These are phyloP conservation scores for Ochropacha duplaris DNA, from an alignment of 2,888 invertebrate species.

Conservation along the genomic window DNA sequence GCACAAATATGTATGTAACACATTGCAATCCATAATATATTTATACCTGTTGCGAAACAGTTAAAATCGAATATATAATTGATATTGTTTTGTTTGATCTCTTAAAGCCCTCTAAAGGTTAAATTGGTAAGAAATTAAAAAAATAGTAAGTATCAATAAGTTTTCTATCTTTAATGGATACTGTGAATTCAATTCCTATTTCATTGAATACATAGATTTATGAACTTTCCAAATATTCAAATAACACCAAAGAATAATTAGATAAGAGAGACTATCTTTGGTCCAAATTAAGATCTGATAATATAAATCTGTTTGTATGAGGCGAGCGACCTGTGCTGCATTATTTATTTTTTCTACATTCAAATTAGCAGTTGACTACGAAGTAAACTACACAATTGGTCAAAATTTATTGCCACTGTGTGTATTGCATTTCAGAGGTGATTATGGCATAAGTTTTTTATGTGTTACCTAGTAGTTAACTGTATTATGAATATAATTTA, in stretches of 20 bases:
- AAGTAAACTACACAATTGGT: not conserved
- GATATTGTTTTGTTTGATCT: slow-evolving; percentile 1
- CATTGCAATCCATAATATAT: slow-evolving; percentile 2
- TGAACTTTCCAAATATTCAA: slow-evolving; percentile 16
- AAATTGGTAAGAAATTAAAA: not conserved
- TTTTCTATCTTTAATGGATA: not conserved
- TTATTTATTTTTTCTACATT: slow-evolving; percentile 55
- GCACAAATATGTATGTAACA: slow-evolving; percentile 44
- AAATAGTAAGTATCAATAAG: not conserved
- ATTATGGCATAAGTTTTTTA: not conserved
- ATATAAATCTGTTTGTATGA: slow-evolving; percentile 38
- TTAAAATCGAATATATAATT: not conserved
- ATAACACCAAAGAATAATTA: slow-evolving; percentile 43
- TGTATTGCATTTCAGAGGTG: not conserved
- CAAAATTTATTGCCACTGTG: slow-evolving; percentile 22
- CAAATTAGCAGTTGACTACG: not conserved
- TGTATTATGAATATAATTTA: slow-evolving; percentile 33
- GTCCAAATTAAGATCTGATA: slow-evolving; percentile 46
- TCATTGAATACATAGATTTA: not conserved
- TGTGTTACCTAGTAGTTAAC: not conserved
- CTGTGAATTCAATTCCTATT: not conserved
- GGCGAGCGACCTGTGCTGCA: slow-evolving; percentile 49
- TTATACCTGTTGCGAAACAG: slow-evolving; percentile 8
- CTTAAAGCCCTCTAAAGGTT: not conserved
- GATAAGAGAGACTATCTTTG: not conserved